These are phyloP conservation scores for Neomonachus schauinslandi DNA, from an alignment of 2,113 vertebrate species.

Conservation along the genomic window DNA sequence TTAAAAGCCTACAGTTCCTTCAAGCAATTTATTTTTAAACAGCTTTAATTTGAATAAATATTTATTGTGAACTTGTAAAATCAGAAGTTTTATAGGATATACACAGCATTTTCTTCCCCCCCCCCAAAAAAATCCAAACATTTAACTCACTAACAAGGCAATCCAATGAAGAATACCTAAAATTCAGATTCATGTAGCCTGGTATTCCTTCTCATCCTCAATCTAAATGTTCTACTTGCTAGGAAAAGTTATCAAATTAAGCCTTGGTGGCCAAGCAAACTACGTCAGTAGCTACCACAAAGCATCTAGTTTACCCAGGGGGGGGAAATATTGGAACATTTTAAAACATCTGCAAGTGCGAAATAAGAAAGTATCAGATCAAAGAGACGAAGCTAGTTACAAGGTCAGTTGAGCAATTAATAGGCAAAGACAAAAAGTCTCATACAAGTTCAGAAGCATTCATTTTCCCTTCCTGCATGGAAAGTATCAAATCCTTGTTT, in stretches of 20 bases:
- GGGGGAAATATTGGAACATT: not conserved
- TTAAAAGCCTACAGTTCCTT: not conserved
- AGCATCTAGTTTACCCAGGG: not conserved
- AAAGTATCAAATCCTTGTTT: constrained; percentile 1
- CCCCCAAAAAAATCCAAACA: not conserved
- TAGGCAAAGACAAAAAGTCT: constrained; percentile 53
- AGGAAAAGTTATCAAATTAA: constrained; percentile 57
- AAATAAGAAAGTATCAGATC: constrained; percentile 75
- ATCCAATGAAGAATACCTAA: not conserved
- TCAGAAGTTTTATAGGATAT: not conserved
- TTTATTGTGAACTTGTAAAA: constrained; percentile 19
- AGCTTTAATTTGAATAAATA: not conserved
- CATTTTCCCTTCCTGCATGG: constrained; percentile 10
- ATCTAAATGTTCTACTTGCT: not conserved
- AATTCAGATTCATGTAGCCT: not conserved
- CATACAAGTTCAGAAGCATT: not conserved
- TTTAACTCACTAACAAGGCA: not conserved
- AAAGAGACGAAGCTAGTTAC: constrained; percentile 73
- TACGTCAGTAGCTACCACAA: constrained; percentile 23
- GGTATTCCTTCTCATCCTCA: not conserved
- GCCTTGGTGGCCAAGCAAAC: not conserved
- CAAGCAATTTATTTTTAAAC: constrained; percentile 39
- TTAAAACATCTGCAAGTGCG: constrained; percentile 59
- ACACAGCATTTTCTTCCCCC: not conserved
- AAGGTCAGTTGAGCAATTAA: constrained; percentile 75